Evolutionary conservation across 2,888 invertebrate species (phyloP).

Genomic region (Chrysodeixis includens): DNA sequence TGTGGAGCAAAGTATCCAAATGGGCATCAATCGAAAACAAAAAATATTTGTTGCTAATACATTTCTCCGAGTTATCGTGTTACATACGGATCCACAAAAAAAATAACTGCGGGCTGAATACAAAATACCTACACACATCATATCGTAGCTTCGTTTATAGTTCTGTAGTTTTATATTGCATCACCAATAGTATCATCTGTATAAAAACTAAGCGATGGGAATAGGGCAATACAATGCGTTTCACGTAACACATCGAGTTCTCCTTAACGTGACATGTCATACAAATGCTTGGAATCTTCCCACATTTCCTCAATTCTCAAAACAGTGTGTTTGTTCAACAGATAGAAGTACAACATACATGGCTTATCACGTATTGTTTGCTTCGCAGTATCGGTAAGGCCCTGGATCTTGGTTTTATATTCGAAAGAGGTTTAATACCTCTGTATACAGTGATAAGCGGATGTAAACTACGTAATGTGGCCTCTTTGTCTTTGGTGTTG

Average conservation of each 20-base stretch:
- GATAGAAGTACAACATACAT: constrained; percentile 29
- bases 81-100: too few species aligned
- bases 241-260: constrained; percentile 4
- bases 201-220: not conserved
- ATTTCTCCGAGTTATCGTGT: too few species aligned
- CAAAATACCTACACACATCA: too few species aligned
- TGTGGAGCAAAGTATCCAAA: too few species aligned
- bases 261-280: not conserved
- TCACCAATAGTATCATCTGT: not conserved
- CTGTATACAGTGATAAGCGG: constrained; percentile 10
- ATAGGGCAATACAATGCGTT: constrained; percentile 1
- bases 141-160: too few species aligned
- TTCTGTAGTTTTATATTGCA: not conserved
- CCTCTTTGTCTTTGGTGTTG: not conserved
- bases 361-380: constrained; percentile 52
- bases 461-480: not conserved
- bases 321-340: constrained; percentile 35
- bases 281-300: constrained; percentile 39
- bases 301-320: constrained; percentile 14
- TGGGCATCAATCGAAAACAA: too few species aligned
- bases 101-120: too few species aligned
- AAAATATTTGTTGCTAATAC: too few species aligned
- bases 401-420: constrained; percentile 34
- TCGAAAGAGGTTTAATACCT: constrained; percentile 25
- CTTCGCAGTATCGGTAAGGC: constrained; percentile 30